A percentile compares a stretch with the other conserved stretches of the same genome.
Conservation (phyloP, 2,888 invertebrate species). For the Catocala fraxini region DNA sequence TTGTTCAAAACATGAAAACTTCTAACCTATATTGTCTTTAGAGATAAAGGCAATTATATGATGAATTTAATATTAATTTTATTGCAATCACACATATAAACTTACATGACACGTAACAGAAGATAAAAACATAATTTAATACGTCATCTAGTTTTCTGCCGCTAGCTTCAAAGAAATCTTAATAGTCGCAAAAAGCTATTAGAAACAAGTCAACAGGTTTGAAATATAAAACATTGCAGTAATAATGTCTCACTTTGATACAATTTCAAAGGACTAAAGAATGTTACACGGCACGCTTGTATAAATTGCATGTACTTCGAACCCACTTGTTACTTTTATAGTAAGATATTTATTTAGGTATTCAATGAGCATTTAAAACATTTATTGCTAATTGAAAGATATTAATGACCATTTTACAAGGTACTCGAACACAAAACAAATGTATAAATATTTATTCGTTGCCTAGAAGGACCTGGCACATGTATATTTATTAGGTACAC, state of each 20-base stretch:
- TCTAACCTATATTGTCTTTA: neutral
- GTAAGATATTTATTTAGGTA: slow-evolving; percentile 8
- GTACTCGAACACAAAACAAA: slow-evolving; percentile 1
- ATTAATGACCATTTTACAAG: slow-evolving; percentile 9
- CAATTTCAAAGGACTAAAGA: slow-evolving; percentile 20
- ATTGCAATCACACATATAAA: slow-evolving; percentile 10
- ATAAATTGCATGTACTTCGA: slow-evolving; percentile 18
- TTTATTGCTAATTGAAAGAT: slow-evolving; percentile 15
- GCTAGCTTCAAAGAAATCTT: slow-evolving; percentile 42
- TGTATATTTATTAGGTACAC: slow-evolving; percentile 5
- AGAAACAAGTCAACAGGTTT: slow-evolving; percentile 41
- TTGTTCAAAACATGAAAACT: neutral
- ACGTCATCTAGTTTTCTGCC: slow-evolving; percentile 19
- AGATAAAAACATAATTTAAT: slow-evolving; percentile 27
- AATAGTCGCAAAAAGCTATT: slow-evolving; percentile 48
- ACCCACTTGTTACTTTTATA: slow-evolving; percentile 7
- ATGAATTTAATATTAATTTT: slow-evolving; percentile 10
- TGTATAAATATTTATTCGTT: slow-evolving; percentile 1
- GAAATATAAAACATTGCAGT: slow-evolving; percentile 46
- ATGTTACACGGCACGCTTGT: slow-evolving; percentile 27
- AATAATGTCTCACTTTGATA: slow-evolving; percentile 50
- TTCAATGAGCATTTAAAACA: slow-evolving; percentile 5
- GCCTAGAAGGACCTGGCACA: neutral
- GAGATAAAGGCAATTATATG: neutral
- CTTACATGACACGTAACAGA: slow-evolving; percentile 10